phyloP scores from a whole-genome alignment of 35 echinoderm and acorn worm species.

The Heliocidaris tuberculata region DNA sequence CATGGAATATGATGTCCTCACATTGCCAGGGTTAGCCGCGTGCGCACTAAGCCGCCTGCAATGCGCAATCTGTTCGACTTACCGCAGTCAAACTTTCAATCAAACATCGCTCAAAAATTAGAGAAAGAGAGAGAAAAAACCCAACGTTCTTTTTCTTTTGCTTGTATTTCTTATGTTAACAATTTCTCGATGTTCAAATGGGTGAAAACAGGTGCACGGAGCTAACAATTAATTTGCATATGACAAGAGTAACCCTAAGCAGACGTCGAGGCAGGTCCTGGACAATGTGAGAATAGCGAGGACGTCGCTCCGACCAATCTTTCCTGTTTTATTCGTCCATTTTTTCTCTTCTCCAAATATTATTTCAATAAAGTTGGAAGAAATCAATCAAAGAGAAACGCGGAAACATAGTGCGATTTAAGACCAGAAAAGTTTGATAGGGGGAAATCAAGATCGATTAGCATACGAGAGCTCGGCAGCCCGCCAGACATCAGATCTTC shows the following conservation, averaged over 20 bases:
- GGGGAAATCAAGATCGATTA: not conserved
- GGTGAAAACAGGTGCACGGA: slow-evolving; percentile 40
- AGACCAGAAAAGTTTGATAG: not conserved
- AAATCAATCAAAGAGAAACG: slow-evolving; percentile 44
- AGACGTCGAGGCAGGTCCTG: slow-evolving; percentile 2
- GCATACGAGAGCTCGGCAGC: slow-evolving; percentile 4
- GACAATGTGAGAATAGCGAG: not conserved
- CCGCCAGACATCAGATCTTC: not conserved
- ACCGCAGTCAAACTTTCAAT: slow-evolving; percentile 47
- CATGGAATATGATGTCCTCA: slow-evolving; percentile 25
- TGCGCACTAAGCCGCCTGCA: not conserved
- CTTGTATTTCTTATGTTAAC: slow-evolving; percentile 40
- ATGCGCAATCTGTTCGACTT: slow-evolving; percentile 25
- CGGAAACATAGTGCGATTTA: not conserved
- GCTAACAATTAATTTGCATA: slow-evolving; percentile 53
- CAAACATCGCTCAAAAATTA: slow-evolving; percentile 43
- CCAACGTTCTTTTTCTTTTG: not conserved
- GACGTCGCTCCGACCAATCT: not conserved
- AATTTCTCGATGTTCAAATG: slow-evolving; percentile 47
- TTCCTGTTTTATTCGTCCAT: slow-evolving; percentile 19
- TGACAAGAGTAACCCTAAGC: not conserved
- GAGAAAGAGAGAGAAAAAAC: slow-evolving; percentile 14
- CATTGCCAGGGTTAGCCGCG: slow-evolving; percentile 36
- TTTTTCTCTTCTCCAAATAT: slow-evolving; percentile 47
- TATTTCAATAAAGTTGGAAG: slow-evolving; percentile 43